Conservation (phyloP, 2,797 vertebrate species). For the Clarias fuscus region DNA sequence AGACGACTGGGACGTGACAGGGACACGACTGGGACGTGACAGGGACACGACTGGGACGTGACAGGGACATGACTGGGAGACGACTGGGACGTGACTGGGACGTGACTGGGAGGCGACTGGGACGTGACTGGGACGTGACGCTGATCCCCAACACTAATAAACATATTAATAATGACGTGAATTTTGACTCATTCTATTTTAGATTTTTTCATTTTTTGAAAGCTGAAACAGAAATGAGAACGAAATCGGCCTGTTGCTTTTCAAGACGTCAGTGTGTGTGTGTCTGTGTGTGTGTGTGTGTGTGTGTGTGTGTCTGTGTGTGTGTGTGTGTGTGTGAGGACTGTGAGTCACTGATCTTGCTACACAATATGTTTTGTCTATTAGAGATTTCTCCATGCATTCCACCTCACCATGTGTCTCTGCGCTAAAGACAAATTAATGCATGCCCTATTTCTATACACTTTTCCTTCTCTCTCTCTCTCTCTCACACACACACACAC, state of each 20-base stretch:
- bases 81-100: too few species aligned
- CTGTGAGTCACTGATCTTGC: slow-evolving; percentile 60
- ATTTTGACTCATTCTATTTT: not conserved
- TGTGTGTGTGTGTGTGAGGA: slow-evolving; percentile 5
- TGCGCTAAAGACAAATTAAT: slow-evolving; percentile 71
- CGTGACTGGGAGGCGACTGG: too few species aligned
- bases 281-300: slow-evolving; percentile 19
- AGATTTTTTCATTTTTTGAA: not conserved
- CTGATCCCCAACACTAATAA: too few species aligned
- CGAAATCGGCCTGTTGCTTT: not conserved
- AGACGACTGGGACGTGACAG: too few species aligned
- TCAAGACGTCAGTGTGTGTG: not conserved
- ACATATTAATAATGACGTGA: too few species aligned
- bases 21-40: too few species aligned
- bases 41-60: too few species aligned
- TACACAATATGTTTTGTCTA: slow-evolving; percentile 79
- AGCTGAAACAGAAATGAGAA: not conserved
- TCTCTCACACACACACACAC: slow-evolving; percentile 8
- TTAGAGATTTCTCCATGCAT: slow-evolving; percentile 73
- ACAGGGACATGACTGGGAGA: too few species aligned
- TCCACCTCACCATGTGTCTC: slow-evolving; percentile 71
- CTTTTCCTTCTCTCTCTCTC: slow-evolving; percentile 24
- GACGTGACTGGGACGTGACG: too few species aligned
- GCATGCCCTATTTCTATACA: slow-evolving; percentile 49
- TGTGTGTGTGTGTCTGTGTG: slow-evolving; percentile 3